These are phyloP conservation scores for Chanos chanos DNA, from an alignment of 2,797 vertebrate genomes.

Conservation along the genomic window DNA sequence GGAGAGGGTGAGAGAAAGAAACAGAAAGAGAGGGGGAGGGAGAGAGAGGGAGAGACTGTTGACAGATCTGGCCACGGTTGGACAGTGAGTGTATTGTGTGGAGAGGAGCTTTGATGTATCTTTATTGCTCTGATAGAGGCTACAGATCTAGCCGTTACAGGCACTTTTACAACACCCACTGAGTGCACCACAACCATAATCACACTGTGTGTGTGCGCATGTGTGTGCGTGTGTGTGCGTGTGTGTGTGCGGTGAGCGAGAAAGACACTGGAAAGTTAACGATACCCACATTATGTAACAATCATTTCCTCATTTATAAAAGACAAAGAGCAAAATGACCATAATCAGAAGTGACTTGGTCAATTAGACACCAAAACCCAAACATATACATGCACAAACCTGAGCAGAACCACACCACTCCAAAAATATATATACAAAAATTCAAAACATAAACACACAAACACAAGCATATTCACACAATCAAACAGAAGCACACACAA, in stretches of 20 bases:
- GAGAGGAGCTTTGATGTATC: slow-evolving; percentile 2
- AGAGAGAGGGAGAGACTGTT: not conserved
- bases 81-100: slow-evolving; percentile 10
- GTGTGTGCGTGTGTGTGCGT: too few relatives aligned
- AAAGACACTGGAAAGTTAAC: not conserved
- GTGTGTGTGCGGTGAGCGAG: not conserved
- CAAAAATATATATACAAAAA: not conserved
- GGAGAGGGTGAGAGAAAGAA: not conserved
- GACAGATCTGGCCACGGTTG: slow-evolving; percentile 10
- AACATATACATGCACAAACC: not conserved
- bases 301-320: too few relatives aligned
- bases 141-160: slow-evolving; percentile 9
- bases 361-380: not conserved
- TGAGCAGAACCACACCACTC: not conserved
- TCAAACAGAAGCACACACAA: too few relatives aligned
- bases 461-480: too few relatives aligned
- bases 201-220: too few relatives aligned
- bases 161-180: not conserved
- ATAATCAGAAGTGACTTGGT: too few relatives aligned
- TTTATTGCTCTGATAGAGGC: not conserved
- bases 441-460: not conserved
- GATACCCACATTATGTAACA: too few relatives aligned
- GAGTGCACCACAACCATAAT: too few relatives aligned
- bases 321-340: too few relatives aligned
- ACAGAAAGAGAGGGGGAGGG: not conserved